Base-by-base conservation (phyloP, 2,797 vertebrate genomes). In the Hoplostethus mediterraneus region DNA sequence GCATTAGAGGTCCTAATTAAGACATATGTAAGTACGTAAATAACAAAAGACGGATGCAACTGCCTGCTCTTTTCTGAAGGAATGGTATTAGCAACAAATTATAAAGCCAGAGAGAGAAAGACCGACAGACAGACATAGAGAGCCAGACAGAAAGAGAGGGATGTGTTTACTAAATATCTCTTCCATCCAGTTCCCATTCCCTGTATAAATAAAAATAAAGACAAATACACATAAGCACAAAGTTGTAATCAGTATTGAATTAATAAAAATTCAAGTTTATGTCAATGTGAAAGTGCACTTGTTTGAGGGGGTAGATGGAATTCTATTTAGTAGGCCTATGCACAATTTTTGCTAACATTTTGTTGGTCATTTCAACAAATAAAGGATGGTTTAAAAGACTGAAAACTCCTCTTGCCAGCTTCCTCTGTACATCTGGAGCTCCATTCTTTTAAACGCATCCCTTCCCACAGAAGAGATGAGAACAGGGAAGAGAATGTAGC, bases 41-140 rank as follows among this genome's bases (percentile, higher is more conserved):
- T 44, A n/a, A 40, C 9, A 8, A 40, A 40, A 8, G 28, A 33
- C 36, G 21, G 40, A 47, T 31, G 17, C 9, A 52, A 44, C 62
- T 52, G 79, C 58, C 71, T 79, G 74, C 67, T 81, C 31, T 62
- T 71, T 47, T 79, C 51, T 79, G 83, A 86, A 79, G 56, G 75
- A 84, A 86, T 72, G 69, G 45, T 67, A 83, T 90, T 85, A 75
- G 54, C 79, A 88, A 83, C 54, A 70, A 64, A 67, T 88, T 61
- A 67, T 66, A 69, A 77, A n/a, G 63, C 8, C 31, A 31, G 25
- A 63, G 10, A 55, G 21, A 4, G 3, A 51, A 6, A 21, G 42
- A 44, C 4, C 6, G 12, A 16, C 36, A 17, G 25, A 30, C 44
- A 49, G 28, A 60, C 11, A 60, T 5, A 36, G 61, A 53, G 2